Base-by-base conservation (phyloP, 1,140 invertebrate species). In the Dufourea novaeangliae region DNA sequence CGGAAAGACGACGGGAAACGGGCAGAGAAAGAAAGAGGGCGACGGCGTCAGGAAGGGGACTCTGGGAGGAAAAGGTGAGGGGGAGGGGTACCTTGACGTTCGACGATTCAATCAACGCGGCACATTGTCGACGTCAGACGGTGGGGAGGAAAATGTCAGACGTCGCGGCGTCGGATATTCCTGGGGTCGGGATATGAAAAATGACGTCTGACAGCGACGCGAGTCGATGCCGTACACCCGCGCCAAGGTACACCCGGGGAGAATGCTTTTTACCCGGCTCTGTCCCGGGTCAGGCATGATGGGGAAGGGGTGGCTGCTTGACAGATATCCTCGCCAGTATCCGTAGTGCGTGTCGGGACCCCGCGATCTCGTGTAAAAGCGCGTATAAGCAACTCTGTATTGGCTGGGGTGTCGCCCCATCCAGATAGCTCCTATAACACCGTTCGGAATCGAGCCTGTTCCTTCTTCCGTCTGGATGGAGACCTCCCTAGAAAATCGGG, bases 81-180 rank as follows among this genome's bases (percentile, higher is more conserved):
- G 46, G 2, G 37, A 32, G 25, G n/a, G 50, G 46, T 59, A 56
- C 54, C 71, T 68, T 74, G 83, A 82, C 83, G 83, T 85, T 82
- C 83, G 83, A 89, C 83, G 84, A 88, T 89, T 88, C 85, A 86
- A 89, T 87, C 85, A 89, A 86, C 84, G 82, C 78, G 70, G 84
- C 83, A 83, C 85, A 90, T 87, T 89, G 88, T 88, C 82, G 85
- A 87, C 82, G 81, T 86, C 68, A 78, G 77, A 80, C 79, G 68
- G 77, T n/a, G n/a, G 37, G 69, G 57, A 52, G 70, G 83, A 71
- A 84, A 80, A 88, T 79, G 87, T 89, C 85, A 88, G 57, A 75
- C 86, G 77, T 85, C 75, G 39, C 22, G 76, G 22, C 22, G 67
- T 22, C 74, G 86, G 87, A 89, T 86, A 89, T 88, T 87, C 74